Evolutionary conservation across 2,797 vertebrate genomes (phyloP).

Genomic region (Coregonus sp.): DNA sequence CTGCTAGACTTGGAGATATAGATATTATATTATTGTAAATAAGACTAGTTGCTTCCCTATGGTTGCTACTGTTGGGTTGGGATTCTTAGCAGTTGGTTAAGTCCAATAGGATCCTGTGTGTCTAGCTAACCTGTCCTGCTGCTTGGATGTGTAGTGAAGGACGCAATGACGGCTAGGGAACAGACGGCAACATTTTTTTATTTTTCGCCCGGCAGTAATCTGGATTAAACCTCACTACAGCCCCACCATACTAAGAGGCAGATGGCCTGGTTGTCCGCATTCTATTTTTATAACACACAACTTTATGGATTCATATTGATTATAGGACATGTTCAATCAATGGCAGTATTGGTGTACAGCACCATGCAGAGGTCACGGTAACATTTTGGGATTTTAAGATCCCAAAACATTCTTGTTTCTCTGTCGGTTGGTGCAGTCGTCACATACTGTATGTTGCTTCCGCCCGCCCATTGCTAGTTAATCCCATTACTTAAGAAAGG

Average conservation of each 20-base stretch:
- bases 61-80: slow-evolving; percentile 29
- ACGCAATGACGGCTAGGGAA: slow-evolving; percentile 74
- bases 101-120: slow-evolving; percentile 67
- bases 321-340: slow-evolving; percentile 17
- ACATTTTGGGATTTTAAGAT: slow-evolving; percentile 37
- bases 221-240: slow-evolving; percentile 87
- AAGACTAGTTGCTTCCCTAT: slow-evolving; percentile 32
- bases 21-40: slow-evolving; percentile 20
- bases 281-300: slow-evolving; percentile 62
- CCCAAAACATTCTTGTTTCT: slow-evolving; percentile 10
- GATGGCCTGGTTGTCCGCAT: slow-evolving; percentile 81
- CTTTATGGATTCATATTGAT: slow-evolving; percentile 26
- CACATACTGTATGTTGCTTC: slow-evolving; percentile 41
- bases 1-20: slow-evolving; percentile 32
- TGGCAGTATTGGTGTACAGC: slow-evolving; percentile 12
- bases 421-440: slow-evolving; percentile 16
- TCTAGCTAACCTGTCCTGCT: slow-evolving; percentile 75
- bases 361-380: slow-evolving; percentile 8
- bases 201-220: slow-evolving; percentile 81
- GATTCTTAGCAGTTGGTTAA: slow-evolving; percentile 54
- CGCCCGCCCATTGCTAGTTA: slow-evolving; percentile 60
- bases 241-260: slow-evolving; percentile 83
- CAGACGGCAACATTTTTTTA: slow-evolving; percentile 62
- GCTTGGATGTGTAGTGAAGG: slow-evolving; percentile 80
- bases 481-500: slow-evolving; percentile 72